These are phyloP conservation scores for Plusia festucae DNA, from an alignment of 2,888 invertebrate species.

Conservation along the genomic window DNA sequence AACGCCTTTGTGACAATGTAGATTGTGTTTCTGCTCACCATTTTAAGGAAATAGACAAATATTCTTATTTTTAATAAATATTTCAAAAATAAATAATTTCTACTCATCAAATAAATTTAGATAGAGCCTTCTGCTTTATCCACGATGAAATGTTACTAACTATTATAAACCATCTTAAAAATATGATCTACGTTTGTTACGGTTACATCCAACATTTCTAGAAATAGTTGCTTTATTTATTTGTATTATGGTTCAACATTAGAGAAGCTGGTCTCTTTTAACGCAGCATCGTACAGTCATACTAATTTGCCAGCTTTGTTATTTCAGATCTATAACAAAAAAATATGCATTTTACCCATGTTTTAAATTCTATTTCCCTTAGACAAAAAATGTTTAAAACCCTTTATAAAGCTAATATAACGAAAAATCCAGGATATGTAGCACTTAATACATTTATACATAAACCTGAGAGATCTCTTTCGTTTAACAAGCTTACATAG, in stretches of 20 bases:
- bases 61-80: neutral
- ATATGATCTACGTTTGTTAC: neutral
- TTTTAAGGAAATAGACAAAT: neutral
- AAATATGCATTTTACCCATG: neutral
- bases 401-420: neutral
- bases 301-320: neutral
- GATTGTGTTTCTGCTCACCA: neutral
- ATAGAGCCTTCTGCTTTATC: neutral
- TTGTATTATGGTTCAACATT: neutral
- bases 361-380: neutral
- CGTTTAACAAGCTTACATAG: neutral
- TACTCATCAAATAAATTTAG: neutral
- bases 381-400: neutral
- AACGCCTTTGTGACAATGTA: neutral
- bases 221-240: neutral
- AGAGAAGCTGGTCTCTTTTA: neutral
- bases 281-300: neutral
- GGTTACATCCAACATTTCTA: neutral
- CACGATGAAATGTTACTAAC: neutral
- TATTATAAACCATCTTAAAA: neutral
- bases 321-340: neutral
- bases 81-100: conserved; percentile 7
- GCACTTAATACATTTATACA: neutral
- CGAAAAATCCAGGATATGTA: neutral
- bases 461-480: neutral